Evolutionary conservation across 2,888 invertebrate genomes (phyloP).

Genomic region (Anarsia innoxiella): DNA sequence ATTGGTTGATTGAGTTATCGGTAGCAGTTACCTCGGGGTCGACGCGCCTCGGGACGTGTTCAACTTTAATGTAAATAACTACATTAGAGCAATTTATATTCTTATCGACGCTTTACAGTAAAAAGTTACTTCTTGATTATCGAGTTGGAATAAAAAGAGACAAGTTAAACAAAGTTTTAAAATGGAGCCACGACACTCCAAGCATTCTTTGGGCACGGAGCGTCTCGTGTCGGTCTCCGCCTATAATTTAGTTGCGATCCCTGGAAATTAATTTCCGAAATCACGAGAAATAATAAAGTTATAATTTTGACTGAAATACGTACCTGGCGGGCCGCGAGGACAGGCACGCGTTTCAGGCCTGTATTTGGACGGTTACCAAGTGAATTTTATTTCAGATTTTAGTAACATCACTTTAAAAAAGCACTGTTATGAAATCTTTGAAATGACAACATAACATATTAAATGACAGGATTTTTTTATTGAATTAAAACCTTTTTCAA

Average conservation of each 20-base stretch:
- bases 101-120: background rate
- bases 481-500: too few species aligned
- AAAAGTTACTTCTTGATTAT: too few species aligned
- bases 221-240: conserved; percentile 28
- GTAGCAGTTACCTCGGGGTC: background rate
- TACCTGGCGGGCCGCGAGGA: conserved; percentile 43
- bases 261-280: conserved; percentile 70
- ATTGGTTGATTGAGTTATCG: conserved; percentile 12
- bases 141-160: background rate
- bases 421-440: too few species aligned
- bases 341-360: conserved; percentile 39
- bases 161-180: conserved; percentile 1
- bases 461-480: too few species aligned
- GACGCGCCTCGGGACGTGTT: background rate
- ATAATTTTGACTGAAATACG: conserved; percentile 65
- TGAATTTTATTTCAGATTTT: too few species aligned
- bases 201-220: conserved; percentile 2
- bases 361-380: too few species aligned
- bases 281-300: conserved; percentile 68
- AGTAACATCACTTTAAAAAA: too few species aligned
- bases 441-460: too few species aligned
- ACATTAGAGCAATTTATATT: background rate
- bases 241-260: conserved; percentile 63
- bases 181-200: conserved; percentile 8
- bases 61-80: too few species aligned